Evolutionary conservation across 1,140 invertebrate species (phyloP).

Genomic region (Centruroides vittatus): DNA sequence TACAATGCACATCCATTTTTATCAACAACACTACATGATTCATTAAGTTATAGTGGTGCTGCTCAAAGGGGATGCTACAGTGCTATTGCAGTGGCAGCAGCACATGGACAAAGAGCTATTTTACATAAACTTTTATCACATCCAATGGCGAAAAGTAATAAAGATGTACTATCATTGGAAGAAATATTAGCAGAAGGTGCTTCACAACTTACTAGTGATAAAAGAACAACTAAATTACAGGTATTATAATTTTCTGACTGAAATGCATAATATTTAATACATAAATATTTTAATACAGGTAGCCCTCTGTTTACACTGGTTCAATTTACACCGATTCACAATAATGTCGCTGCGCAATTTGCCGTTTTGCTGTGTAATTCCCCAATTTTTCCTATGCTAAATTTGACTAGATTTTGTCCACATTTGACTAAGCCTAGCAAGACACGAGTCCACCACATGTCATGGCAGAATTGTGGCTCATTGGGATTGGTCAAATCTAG

Average conservation of each 20-base stretch:
- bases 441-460: too few relatives aligned
- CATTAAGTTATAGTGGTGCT: slow-evolving; percentile 64
- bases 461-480: too few relatives aligned
- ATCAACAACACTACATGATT: slow-evolving; percentile 64
- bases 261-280: too few relatives aligned
- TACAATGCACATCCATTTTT: slow-evolving; percentile 75
- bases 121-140: slow-evolving; percentile 63
- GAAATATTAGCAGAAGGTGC: slow-evolving; percentile 76
- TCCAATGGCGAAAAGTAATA: slow-evolving; percentile 43
- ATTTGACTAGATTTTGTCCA: too few relatives aligned
- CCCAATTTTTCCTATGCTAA: too few relatives aligned
- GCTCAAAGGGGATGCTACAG: slow-evolving; percentile 62
- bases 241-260: slow-evolving; percentile 8
- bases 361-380: too few relatives aligned
- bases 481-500: too few relatives aligned
- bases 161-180: slow-evolving; percentile 69
- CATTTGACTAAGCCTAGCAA: too few relatives aligned
- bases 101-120: slow-evolving; percentile 60
- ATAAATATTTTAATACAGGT: too few relatives aligned
- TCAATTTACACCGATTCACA: too few relatives aligned
- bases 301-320: too few relatives aligned
- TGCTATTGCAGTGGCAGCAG: slow-evolving; percentile 70
- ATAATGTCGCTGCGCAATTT: too few relatives aligned
- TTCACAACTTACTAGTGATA: slow-evolving; percentile 22
- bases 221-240: slow-evolving; percentile 22